Evolutionary conservation across 2,888 invertebrate species (phyloP).

Genomic region (Ecdyonurus torrentis): DNA sequence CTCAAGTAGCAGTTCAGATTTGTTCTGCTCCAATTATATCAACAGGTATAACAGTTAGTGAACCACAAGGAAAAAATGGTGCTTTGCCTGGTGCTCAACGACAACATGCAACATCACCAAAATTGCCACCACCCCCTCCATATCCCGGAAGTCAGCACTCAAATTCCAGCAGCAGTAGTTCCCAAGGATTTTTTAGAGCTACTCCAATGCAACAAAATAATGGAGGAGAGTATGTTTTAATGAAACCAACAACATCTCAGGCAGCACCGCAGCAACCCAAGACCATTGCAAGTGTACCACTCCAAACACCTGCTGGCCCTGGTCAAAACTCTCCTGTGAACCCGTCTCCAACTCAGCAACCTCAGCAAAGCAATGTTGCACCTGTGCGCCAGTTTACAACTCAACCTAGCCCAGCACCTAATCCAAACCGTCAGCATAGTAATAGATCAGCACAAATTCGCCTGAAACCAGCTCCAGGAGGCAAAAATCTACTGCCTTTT

Average conservation of each 20-base stretch:
- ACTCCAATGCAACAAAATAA: slow-evolving; percentile 9
- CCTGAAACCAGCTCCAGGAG: slow-evolving; percentile 16
- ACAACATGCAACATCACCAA: neutral
- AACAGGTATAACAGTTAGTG: neutral
- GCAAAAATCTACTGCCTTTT: slow-evolving; percentile 63
- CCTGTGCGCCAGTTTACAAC: neutral
- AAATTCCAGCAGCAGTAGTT: neutral
- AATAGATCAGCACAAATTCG: slow-evolving; percentile 14
- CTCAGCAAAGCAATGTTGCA: slow-evolving; percentile 10
- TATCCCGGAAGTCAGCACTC: slow-evolving; percentile 14
- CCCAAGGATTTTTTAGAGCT: slow-evolving; percentile 5
- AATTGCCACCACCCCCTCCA: slow-evolving; percentile 15
- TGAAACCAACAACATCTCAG: slow-evolving; percentile 1
- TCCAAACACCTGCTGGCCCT: slow-evolving; percentile 9
- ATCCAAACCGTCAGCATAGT: slow-evolving; percentile 28
- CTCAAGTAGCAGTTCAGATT: slow-evolving; percentile 13
- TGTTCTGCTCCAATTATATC: neutral
- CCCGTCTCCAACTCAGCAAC: slow-evolving; percentile 35
- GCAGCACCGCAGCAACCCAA: neutral
- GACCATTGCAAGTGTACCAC: slow-evolving; percentile 4
- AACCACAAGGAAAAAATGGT: neutral
- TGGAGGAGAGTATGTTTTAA: slow-evolving; percentile 8
- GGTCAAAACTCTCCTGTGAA: slow-evolving; percentile 17
- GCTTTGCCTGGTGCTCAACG: neutral
- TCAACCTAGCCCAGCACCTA: slow-evolving; percentile 17